phyloP scores from a whole-genome alignment of 2,888 invertebrate genomes.

The Coecobrya sp. region DNA sequence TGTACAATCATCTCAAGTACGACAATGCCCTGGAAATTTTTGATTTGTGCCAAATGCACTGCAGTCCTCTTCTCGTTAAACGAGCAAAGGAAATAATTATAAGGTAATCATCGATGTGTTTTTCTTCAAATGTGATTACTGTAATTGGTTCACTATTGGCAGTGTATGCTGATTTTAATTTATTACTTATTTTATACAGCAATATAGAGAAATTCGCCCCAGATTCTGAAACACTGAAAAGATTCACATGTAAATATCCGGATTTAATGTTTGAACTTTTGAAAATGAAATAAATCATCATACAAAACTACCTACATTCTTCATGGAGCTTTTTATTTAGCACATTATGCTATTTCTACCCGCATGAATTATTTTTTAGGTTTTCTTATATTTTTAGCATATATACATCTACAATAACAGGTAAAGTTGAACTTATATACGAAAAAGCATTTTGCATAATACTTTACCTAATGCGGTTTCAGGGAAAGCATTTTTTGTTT shows the following conservation, averaged over 20 bases:
- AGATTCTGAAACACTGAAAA: slow-evolving; percentile 78
- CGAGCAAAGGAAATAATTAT: slow-evolving; percentile 80
- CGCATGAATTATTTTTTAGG: too few species aligned
- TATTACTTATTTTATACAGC: slow-evolving; percentile 60
- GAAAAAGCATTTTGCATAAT: too few species aligned
- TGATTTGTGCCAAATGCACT: slow-evolving; percentile 78
- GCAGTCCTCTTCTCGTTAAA: slow-evolving; percentile 63
- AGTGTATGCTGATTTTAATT: neutral
- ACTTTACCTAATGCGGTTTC: too few species aligned
- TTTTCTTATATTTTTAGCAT: too few species aligned
- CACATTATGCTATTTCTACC: too few species aligned
- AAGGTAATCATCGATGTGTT: slow-evolving; percentile 77
- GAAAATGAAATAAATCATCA: slow-evolving; percentile 51
- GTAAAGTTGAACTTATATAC: too few species aligned
- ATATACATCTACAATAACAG: too few species aligned
- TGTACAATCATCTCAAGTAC: slow-evolving; percentile 60
- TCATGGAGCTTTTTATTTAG: too few species aligned
- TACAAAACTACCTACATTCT: neutral
- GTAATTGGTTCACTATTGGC: neutral
- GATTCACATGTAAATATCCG: slow-evolving; percentile 82
- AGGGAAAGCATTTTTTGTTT: too few species aligned
- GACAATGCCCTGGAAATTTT: slow-evolving; percentile 83
- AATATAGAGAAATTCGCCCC: slow-evolving; percentile 80
- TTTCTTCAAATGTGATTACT: too few species aligned
- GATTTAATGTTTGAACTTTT: slow-evolving; percentile 82